Evolutionary conservation across 2,888 invertebrate genomes (phyloP).

Genomic region (Limnephilus auricula): DNA sequence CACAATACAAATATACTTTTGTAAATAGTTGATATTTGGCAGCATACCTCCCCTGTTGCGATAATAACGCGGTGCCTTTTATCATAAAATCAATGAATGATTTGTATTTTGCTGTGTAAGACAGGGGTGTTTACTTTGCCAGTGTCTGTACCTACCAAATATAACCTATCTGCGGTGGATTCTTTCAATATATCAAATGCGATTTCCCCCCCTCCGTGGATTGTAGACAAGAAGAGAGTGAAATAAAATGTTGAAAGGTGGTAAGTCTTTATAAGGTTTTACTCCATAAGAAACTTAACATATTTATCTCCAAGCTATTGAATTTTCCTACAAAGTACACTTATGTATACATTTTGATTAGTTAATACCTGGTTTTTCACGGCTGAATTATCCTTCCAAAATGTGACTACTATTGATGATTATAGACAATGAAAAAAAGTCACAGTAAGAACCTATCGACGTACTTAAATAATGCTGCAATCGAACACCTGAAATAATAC

Average conservation of each 20-base stretch:
- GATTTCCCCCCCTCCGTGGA: neutral
- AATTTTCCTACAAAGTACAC: neutral
- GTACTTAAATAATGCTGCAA: too few relatives aligned
- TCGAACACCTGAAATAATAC: too few relatives aligned
- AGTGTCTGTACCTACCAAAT: neutral
- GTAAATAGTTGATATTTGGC: neutral
- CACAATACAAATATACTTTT: neutral
- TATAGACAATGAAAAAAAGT: too few relatives aligned
- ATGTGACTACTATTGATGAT: too few relatives aligned
- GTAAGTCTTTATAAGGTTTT: neutral
- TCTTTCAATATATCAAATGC: constrained; percentile 36
- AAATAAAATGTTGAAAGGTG: neutral
- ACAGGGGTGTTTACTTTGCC: constrained; percentile 8
- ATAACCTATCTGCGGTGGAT: neutral
- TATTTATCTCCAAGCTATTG: neutral
- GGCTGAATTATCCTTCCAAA: too few relatives aligned
- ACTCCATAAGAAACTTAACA: too few relatives aligned
- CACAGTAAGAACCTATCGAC: too few relatives aligned
- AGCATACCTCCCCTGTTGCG: neutral
- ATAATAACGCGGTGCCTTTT: constrained; percentile 8
- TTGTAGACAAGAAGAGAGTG: neutral
- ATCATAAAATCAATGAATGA: constrained; percentile 26
- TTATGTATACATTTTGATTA: too few relatives aligned
- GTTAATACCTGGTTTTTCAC: too few relatives aligned
- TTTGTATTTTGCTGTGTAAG: constrained; percentile 12